These are phyloP conservation scores for Caranx ignobilis DNA, from an alignment of 2,113 vertebrate species.

Conservation along the genomic window DNA sequence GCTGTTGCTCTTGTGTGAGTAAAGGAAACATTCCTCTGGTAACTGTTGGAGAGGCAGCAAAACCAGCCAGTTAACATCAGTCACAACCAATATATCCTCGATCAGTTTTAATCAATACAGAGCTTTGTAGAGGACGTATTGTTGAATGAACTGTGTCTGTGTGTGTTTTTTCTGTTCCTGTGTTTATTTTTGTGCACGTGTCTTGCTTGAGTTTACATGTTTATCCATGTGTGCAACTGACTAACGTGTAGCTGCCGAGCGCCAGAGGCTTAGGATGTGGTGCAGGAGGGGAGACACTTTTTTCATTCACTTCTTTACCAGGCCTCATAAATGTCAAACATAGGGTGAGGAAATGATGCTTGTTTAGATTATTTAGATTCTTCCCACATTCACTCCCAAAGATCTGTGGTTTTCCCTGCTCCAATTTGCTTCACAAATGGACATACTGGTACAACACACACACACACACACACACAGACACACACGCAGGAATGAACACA, in stretches of 20 bases:
- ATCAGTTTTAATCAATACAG: constrained; percentile 18
- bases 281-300: not conserved
- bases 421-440: constrained; percentile 60
- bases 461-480: constrained; percentile 23
- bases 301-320: constrained; percentile 5
- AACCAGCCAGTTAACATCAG: constrained; percentile 50
- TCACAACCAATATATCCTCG: constrained; percentile 39
- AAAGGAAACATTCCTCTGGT: constrained; percentile 24
- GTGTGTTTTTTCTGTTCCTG: not conserved
- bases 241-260: not conserved
- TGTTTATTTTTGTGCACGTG: constrained; percentile 10
- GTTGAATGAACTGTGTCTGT: not conserved
- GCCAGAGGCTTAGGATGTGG: constrained; percentile 10
- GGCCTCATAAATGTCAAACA: constrained; percentile 51
- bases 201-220: not conserved
- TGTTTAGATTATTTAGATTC: constrained; percentile 67
- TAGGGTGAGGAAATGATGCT: constrained; percentile 34
- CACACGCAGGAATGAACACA: not conserved
- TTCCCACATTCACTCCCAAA: constrained; percentile 43
- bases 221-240: constrained; percentile 14
- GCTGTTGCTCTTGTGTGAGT: constrained; percentile 24
- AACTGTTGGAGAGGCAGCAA: constrained; percentile 21
- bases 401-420: constrained; percentile 19
- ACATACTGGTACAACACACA: constrained; percentile 10
- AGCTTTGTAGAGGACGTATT: constrained; percentile 21